Conservation (phyloP, 2,797 vertebrate genomes). For the Coracias cyanogaster region DNA sequence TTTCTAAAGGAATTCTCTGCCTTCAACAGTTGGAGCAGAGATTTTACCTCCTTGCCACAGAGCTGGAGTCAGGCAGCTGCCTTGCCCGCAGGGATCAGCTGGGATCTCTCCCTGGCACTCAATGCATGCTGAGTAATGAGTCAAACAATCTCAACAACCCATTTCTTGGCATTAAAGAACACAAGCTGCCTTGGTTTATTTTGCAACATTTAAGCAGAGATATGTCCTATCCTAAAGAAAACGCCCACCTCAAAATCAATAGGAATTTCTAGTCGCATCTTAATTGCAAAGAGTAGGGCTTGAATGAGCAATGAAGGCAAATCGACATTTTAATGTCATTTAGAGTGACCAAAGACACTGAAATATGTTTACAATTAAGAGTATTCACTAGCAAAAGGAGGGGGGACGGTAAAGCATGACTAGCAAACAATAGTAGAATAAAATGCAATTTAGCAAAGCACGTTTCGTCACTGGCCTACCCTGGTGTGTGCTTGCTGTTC, state of each 20-base stretch:
- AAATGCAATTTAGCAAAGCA: conserved; percentile 7
- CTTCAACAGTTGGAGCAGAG: background rate
- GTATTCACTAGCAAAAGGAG: background rate
- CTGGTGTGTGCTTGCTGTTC: fast-evolving
- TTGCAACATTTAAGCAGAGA: conserved; percentile 1
- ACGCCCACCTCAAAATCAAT: background rate
- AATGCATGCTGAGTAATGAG: fast-evolving
- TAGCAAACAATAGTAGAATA: background rate
- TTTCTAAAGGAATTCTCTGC: background rate
- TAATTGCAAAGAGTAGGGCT: background rate
- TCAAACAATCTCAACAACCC: background rate
- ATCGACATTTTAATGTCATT: background rate
- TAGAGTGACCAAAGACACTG: conserved; percentile 13
- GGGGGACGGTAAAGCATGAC: background rate
- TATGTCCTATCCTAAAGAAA: background rate
- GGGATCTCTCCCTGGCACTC: background rate
- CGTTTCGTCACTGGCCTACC: background rate
- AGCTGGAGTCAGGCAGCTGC: background rate
- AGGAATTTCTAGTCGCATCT: conserved; percentile 8
- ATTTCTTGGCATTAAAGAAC: background rate
- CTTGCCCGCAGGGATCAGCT: background rate
- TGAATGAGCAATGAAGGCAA: conserved; percentile 35
- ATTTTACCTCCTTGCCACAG: background rate
- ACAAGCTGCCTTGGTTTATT: background rate
- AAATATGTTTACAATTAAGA: conserved; percentile 34